These are phyloP conservation scores for Cylindroiulus punctatus DNA, from an alignment of 2,888 invertebrate genomes.

Conservation along the genomic window DNA sequence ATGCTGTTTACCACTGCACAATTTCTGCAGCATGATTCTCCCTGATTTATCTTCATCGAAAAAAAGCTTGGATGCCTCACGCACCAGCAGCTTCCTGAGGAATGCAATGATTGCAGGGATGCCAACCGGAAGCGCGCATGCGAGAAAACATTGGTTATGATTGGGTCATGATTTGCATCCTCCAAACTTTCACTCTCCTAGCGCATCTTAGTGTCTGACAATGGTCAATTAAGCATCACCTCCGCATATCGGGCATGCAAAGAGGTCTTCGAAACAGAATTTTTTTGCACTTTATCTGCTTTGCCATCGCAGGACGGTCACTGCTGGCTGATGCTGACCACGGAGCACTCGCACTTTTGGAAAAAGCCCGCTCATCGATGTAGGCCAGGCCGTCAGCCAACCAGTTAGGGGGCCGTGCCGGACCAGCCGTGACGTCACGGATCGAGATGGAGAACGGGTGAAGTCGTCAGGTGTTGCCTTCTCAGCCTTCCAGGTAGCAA, in stretches of 20 bases:
- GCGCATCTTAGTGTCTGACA: neutral
- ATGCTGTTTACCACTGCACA: too few species aligned
- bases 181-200: neutral
- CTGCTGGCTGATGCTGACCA: too few species aligned
- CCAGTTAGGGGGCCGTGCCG: conserved; percentile 36
- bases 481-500: neutral
- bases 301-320: neutral
- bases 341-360: neutral
- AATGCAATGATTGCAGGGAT: neutral
- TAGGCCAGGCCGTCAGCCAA: neutral
- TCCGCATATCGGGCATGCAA: neutral
- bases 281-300: neutral
- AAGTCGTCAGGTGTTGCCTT: neutral
- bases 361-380: neutral
- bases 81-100: neutral
- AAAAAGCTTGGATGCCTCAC: neutral
- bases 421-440: neutral
- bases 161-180: neutral
- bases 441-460: conserved; percentile 14
- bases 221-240: neutral
- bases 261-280: neutral
- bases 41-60: neutral
- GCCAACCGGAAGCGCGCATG: neutral
- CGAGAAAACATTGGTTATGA: neutral
- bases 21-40: neutral